Evolutionary conservation across 2,888 invertebrate species (phyloP).

Genomic region (Drosophila robusta): DNA sequence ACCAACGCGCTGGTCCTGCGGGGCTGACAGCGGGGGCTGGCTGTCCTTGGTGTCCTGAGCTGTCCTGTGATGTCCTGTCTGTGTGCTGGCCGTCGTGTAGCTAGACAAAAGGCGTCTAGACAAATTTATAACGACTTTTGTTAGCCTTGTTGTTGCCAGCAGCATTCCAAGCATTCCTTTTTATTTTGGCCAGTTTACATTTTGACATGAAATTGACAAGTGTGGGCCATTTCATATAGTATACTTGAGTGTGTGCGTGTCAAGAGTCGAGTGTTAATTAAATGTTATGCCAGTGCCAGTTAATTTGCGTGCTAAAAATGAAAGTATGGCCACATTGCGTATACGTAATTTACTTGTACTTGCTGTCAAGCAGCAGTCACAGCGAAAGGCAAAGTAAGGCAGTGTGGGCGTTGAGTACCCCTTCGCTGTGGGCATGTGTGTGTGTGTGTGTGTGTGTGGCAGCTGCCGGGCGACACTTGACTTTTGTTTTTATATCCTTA

Average conservation of each 20-base stretch:
- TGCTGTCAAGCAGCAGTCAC: slow-evolving; percentile 33
- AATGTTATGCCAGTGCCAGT: slow-evolving; percentile 58
- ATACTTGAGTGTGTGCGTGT: slow-evolving; percentile 20
- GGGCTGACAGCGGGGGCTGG: slow-evolving; percentile 7
- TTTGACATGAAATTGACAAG: slow-evolving; percentile 72
- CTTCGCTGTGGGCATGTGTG: neutral
- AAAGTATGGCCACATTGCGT: slow-evolving; percentile 54
- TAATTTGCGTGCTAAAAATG: slow-evolving; percentile 60
- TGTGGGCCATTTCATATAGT: slow-evolving; percentile 48
- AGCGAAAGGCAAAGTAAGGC: neutral
- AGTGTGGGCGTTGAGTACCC: neutral
- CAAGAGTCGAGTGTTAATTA: slow-evolving; percentile 71
- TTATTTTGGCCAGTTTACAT: slow-evolving; percentile 48
- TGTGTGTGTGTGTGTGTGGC: slow-evolving; percentile 25
- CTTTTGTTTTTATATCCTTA: slow-evolving; percentile 72
- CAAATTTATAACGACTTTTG: slow-evolving; percentile 72
- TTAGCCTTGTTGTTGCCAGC: slow-evolving; percentile 40
- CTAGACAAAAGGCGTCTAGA: slow-evolving; percentile 75
- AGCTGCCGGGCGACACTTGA: slow-evolving; percentile 65
- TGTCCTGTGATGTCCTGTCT: slow-evolving; percentile 13
- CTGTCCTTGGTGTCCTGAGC: neutral
- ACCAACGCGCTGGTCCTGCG: slow-evolving; percentile 16
- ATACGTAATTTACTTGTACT: slow-evolving; percentile 69
- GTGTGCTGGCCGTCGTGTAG: slow-evolving; percentile 28
- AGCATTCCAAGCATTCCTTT: slow-evolving; percentile 50